These are phyloP conservation scores for Araneus ventricosus DNA, from an alignment of 1,140 invertebrate genomes.

Conservation along the genomic window DNA sequence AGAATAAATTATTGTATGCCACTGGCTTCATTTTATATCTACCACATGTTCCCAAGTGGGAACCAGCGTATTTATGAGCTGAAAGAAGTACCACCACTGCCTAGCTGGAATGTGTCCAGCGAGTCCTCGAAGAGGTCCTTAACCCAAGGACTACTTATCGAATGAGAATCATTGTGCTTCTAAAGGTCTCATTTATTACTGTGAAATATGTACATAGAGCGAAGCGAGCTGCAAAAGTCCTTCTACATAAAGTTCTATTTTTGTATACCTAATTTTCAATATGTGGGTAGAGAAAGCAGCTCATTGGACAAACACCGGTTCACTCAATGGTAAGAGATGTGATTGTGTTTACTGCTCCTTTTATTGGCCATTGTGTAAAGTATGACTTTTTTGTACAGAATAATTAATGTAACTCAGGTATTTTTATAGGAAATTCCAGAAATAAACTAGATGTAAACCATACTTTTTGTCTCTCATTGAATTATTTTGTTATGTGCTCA, in stretches of 20 bases:
- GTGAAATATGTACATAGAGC: conserved; percentile 74
- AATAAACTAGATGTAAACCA: conserved; percentile 73
- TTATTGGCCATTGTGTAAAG: conserved; percentile 51
- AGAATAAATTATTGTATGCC: background rate
- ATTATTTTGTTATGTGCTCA: background rate
- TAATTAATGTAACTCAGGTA: conserved; percentile 69
- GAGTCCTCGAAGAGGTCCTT: background rate
- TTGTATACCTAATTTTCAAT: conserved; percentile 61
- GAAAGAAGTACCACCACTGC: conserved; percentile 42
- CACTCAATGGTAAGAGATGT: conserved; percentile 5
- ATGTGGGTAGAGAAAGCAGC: conserved; percentile 30
- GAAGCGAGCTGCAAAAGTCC: conserved; percentile 63
- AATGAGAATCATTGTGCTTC: background rate
- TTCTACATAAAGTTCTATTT: conserved; percentile 52
- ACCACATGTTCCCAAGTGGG: background rate
- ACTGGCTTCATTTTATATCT: background rate
- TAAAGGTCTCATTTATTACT: conserved; percentile 60
- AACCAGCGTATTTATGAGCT: background rate
- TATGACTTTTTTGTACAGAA: conserved; percentile 60
- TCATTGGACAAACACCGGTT: conserved; percentile 58
- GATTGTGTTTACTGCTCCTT: conserved; percentile 62
- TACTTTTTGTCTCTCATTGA: background rate
- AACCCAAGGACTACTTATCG: conserved; percentile 25
- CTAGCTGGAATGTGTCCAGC: background rate
- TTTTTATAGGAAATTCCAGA: conserved; percentile 75